phyloP scores from a whole-genome alignment of 2,888 invertebrate species.

The Latrodectus hesperus region DNA sequence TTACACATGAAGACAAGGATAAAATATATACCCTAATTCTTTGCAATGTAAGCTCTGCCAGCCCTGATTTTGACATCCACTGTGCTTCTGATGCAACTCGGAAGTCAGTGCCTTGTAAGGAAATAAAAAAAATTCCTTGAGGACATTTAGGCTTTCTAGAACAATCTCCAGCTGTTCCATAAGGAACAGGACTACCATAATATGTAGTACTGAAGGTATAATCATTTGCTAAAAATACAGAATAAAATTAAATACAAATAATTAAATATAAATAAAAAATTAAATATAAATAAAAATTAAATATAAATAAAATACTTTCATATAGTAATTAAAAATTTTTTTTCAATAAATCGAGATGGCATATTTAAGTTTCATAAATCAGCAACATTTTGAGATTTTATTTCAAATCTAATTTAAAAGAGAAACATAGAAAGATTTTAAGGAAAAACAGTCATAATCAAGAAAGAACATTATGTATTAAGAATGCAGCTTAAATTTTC shows the following conservation, averaged over 20 bases:
- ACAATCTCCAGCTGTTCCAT: conserved; percentile 89
- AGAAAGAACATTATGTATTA: too few species aligned
- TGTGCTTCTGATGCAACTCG: conserved; percentile 78
- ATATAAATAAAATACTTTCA: neutral
- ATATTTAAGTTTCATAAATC: too few species aligned
- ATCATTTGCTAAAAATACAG: conserved; percentile 80
- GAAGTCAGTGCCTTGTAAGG: conserved; percentile 81
- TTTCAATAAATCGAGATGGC: too few species aligned
- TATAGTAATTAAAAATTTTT: neutral
- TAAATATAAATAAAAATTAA: too few species aligned
- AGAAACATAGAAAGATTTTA: too few species aligned
- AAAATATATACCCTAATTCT: conserved; percentile 34
- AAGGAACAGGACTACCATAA: conserved; percentile 80
- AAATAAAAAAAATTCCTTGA: conserved; percentile 83
- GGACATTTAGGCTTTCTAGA: conserved; percentile 84
- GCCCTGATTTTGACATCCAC: conserved; percentile 78
- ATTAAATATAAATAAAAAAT: neutral
- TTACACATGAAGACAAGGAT: neutral
- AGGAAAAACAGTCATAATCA: too few species aligned
- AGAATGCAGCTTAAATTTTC: too few species aligned
- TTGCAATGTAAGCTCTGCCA: conserved; percentile 73
- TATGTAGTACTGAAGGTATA: conserved; percentile 82
- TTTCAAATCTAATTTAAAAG: too few species aligned
- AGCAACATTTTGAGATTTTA: too few species aligned
- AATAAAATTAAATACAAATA: neutral